phyloP scores from a whole-genome alignment of 2,888 invertebrate species.

The Ophion ellenae region DNA sequence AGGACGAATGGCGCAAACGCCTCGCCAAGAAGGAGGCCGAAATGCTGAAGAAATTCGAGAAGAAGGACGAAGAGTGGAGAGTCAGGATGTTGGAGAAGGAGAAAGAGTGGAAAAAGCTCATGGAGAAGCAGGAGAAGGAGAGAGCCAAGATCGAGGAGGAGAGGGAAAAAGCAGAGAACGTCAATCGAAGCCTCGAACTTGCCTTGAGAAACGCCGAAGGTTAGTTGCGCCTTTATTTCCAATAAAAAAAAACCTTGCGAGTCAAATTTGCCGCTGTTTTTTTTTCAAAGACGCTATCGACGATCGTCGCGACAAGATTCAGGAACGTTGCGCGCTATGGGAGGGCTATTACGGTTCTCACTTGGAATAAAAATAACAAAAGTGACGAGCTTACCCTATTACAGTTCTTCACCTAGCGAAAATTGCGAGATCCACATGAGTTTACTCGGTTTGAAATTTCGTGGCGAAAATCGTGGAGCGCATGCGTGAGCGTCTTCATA shows the following conservation, averaged over 20 bases:
- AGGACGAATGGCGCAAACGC: constrained; percentile 81
- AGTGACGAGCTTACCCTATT: no score
- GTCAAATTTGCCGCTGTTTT: not conserved
- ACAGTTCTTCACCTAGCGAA: no score
- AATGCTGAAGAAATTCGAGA: constrained; percentile 84
- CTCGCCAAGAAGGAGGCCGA: constrained; percentile 86
- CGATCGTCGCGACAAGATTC: not conserved
- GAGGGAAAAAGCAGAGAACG: constrained; percentile 85
- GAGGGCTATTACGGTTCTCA: no score
- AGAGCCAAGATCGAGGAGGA: constrained; percentile 85
- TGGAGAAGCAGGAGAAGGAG: constrained; percentile 86
- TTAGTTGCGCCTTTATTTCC: constrained; percentile 75
- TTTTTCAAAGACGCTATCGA: not conserved
- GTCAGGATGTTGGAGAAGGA: constrained; percentile 87
- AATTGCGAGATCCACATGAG: no score
- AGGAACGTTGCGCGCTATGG: no score
- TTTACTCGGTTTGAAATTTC: no score
- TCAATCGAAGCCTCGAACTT: constrained; percentile 86
- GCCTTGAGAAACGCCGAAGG: constrained; percentile 90
- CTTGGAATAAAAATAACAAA: no score
- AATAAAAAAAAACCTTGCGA: not conserved
- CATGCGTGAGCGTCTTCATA: no score
- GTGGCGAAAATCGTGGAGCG: no score
- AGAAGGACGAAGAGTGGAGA: constrained; percentile 82
- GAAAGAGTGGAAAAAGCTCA: constrained; percentile 88